A percentile compares a stretch with the other conserved stretches of the same genome.
Conservation (phyloP, 2,113 vertebrate species). For the Corythornis madagascariensis region DNA sequence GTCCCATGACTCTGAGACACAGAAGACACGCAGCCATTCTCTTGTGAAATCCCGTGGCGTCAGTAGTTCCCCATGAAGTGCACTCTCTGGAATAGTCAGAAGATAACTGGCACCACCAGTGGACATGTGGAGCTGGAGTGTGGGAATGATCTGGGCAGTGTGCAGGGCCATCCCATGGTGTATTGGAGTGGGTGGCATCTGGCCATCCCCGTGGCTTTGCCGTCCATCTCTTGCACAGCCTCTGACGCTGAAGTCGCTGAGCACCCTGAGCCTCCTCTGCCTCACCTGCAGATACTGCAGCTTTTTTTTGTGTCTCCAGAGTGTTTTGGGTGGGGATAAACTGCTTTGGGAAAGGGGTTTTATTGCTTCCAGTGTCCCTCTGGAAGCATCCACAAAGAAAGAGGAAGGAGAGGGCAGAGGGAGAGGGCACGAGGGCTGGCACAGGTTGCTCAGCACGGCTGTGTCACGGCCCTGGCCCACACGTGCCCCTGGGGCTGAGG, state of each 20-base stretch:
- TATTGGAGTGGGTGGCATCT: accelerated
- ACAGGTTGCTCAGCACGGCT: neutral
- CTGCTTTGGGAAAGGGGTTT: neutral
- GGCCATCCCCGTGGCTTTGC: neutral
- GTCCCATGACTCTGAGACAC: neutral
- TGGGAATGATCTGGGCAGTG: accelerated
- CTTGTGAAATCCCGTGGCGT: neutral
- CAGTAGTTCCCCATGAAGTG: neutral
- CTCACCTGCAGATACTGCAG: neutral
- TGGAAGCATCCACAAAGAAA: neutral
- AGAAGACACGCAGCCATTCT: neutral
- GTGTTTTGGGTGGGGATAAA: neutral
- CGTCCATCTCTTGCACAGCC: neutral
- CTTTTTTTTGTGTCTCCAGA: neutral
- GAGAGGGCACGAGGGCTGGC: neutral
- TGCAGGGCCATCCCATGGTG: neutral
- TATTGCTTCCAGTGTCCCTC: neutral
- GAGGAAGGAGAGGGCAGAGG: neutral
- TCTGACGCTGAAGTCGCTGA: no score
- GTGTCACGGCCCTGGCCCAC: neutral
- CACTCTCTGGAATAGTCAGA: neutral
- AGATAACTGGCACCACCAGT: accelerated
- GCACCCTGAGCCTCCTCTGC: neutral
- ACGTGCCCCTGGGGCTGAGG: neutral
- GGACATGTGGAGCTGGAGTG: neutral